Percentiles rank a stretch among this genome's conserved stretches.
Conservation (phyloP, 2,797 vertebrate species). For the Parauchenoglanis punctatus region DNA sequence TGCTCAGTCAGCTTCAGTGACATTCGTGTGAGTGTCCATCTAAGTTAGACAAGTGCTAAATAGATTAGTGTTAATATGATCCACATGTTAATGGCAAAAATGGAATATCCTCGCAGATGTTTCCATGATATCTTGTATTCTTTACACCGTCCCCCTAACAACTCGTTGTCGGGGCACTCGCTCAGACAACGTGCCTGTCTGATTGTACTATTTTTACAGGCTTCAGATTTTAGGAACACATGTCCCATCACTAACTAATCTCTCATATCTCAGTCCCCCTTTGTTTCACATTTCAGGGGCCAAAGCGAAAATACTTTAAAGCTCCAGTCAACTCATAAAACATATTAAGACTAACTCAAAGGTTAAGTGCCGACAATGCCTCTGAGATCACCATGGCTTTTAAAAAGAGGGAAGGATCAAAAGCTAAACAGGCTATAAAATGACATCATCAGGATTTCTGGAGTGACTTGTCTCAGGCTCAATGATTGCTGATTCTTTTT, state of each 20-base stretch:
- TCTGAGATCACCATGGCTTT: conserved; percentile 65
- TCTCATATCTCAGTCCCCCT: conserved; percentile 56
- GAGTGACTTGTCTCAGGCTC: conserved; percentile 42
- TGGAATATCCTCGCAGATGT: conserved; percentile 44
- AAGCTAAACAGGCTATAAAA: conserved; percentile 62
- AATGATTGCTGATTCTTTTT: conserved; percentile 39
- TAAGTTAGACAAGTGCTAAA: conserved; percentile 30
- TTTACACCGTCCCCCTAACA: conserved; percentile 36
- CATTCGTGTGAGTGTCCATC: background rate
- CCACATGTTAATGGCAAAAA: conserved; percentile 44
- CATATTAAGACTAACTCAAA: conserved; percentile 62
- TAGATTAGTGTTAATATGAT: conserved; percentile 33
- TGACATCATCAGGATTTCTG: conserved; percentile 61
- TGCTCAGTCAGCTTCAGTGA: background rate
- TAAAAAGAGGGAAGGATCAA: conserved; percentile 60
- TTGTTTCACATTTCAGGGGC: conserved; percentile 49
- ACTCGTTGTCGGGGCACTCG: conserved; percentile 38
- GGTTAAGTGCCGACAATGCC: conserved; percentile 65
- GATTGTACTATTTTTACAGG: conserved; percentile 51
- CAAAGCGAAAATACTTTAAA: conserved; percentile 63
- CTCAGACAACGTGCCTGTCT: conserved; percentile 42
- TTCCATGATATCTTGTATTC: conserved; percentile 33
- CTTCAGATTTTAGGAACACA: conserved; percentile 46
- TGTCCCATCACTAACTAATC: conserved; percentile 61
- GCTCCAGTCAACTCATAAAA: conserved; percentile 60